Evolutionary conservation across 35 echinoderm and acorn worm genomes (phyloP), one percentile per base, ranked within the genome.

Genomic region (Holothuria glaberrima): DNA sequence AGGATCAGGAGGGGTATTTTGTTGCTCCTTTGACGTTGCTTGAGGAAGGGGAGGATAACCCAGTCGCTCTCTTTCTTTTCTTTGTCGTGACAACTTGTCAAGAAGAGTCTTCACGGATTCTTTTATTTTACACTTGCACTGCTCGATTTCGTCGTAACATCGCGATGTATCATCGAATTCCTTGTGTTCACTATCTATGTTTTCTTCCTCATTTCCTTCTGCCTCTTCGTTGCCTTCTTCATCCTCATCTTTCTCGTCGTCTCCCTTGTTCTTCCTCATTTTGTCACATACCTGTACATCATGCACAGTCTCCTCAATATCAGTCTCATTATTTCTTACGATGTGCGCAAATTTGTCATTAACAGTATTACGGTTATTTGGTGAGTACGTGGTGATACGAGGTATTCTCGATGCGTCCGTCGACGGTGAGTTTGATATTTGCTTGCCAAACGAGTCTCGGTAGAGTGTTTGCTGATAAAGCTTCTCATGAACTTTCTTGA

Each of bases 381-480:
- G 16, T 14, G 50, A 9, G 16, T 0, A 54, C 0, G 12, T 14
- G 3, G 80, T 24, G 25, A 22, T 60, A 25, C 13, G 12, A 41
- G 18, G 74, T 78, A 18, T 29, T 35, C 20, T 48, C 22, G 74
- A 24, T 10, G 74, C n/a, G 21, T 19, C 35, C 24, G 44, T 22
- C 3, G 38, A 10, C 44, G 74, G 1, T 16, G 13, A 48, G 6
- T 30, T 32, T 46, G 25, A 31, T 31, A 24, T 48, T n/a, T 29
- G 54, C 25, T 48, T 57, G 20, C 30, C 46, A 57, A 61, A 84
- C 25, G 48, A 84, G 33, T 84, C 80, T 48, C 80, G 80, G 33
- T 84, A 84, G 33, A 84, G 57, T 6, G 80, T 84, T 30, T 16
- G 24, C 34, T 84, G 80, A 25, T 84, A 84, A 22, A 84, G 30